phyloP scores from a whole-genome alignment of 1,140 invertebrate species.

The Phocides pigmalion region DNA sequence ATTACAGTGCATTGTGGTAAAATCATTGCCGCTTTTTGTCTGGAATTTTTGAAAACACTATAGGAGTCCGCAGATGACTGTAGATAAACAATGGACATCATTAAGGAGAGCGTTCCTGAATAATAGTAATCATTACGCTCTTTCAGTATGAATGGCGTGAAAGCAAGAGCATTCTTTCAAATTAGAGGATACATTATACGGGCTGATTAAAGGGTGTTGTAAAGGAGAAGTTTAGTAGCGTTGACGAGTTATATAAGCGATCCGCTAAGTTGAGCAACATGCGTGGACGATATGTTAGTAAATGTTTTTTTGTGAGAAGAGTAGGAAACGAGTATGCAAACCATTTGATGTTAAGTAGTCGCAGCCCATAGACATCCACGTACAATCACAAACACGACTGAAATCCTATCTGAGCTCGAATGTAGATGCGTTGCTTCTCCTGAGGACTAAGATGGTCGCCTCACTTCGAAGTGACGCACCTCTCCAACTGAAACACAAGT shows the following conservation, averaged over 20 bases:
- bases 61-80: conserved; percentile 28
- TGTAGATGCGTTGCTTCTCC: too few relatives aligned
- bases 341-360: too few relatives aligned
- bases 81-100: conserved; percentile 33
- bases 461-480: too few relatives aligned
- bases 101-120: conserved; percentile 27
- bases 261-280: not conserved
- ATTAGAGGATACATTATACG: conserved; percentile 3
- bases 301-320: too few relatives aligned
- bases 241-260: not conserved
- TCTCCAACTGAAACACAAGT: too few relatives aligned
- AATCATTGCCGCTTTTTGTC: not conserved
- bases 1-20: not conserved
- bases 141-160: conserved; percentile 12
- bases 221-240: not conserved
- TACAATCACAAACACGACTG: too few relatives aligned
- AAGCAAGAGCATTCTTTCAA: conserved; percentile 1
- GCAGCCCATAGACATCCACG: too few relatives aligned
- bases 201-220: not conserved
- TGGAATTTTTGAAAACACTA: conserved; percentile 19
- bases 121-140: conserved; percentile 39
- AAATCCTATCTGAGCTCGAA: too few relatives aligned
- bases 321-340: too few relatives aligned
- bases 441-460: too few relatives aligned
- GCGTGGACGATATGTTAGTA: too few relatives aligned